Evolutionary conservation across 2,888 invertebrate genomes (phyloP).

Genomic region (Spodoptera picta): DNA sequence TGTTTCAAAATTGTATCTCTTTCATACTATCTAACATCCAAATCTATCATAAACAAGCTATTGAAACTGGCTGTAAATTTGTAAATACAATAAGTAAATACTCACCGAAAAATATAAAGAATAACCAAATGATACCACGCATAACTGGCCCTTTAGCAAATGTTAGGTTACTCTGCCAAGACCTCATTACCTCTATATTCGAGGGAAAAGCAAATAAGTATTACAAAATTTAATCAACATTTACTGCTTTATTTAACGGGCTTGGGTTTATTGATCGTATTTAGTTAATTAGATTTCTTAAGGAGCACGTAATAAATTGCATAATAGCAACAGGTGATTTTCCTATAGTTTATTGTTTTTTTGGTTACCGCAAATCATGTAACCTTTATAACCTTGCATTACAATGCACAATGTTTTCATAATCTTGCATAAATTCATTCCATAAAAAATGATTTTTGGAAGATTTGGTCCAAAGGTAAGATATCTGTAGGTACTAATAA

Average conservation of each 20-base stretch:
- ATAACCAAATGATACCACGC: slow-evolving; percentile 12
- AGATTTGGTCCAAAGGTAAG: too few relatives aligned
- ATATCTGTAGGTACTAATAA: too few relatives aligned
- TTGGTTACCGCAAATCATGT: too few relatives aligned
- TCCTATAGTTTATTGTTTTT: too few relatives aligned
- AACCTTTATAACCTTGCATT: too few relatives aligned
- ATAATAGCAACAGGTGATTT: too few relatives aligned
- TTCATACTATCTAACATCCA: too few relatives aligned
- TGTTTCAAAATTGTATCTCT: too few relatives aligned
- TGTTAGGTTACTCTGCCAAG: background rate
- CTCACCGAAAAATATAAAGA: slow-evolving; percentile 19
- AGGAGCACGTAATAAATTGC: slow-evolving; percentile 1
- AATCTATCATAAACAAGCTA: too few relatives aligned
- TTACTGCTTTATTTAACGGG: slow-evolving; percentile 10
- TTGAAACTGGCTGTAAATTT: background rate
- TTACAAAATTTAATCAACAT: slow-evolving; percentile 8
- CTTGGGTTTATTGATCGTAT: slow-evolving; percentile 1
- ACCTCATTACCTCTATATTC: slow-evolving; percentile 7
- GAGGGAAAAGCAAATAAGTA: slow-evolving; percentile 18
- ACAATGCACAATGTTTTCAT: too few relatives aligned
- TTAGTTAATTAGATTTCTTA: slow-evolving; percentile 12
- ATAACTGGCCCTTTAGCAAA: slow-evolving; percentile 6
- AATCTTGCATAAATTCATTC: too few relatives aligned
- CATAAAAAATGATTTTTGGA: too few relatives aligned
- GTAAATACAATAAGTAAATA: background rate